Evolutionary conservation across 1,140 invertebrate genomes (phyloP), one percentile per base, ranked within the genome.

Genomic region (Lepidurus packardi): DNA sequence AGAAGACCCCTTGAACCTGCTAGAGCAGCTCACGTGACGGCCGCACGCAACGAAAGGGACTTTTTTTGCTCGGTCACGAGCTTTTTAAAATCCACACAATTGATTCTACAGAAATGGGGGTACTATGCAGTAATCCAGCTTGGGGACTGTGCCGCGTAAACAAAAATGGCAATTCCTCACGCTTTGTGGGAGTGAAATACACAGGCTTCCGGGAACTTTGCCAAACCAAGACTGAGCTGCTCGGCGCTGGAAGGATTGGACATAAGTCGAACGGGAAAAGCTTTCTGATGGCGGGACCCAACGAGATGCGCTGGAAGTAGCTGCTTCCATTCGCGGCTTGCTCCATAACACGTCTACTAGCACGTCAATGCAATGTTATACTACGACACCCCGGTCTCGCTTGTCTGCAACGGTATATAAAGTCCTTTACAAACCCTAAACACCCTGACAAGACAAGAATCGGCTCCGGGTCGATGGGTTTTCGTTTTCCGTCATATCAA

Each of bases 161-260:
- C 53, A 7, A 21, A 13, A 21, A 65, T 16, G 34, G n/a, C 53
- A 65, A 65, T n/a, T 65, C 53, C 13, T 65, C 16, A 5, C 53
- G 16, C 53, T 65, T 65, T 65, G 21, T 65, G 53, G 16, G 53
- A 16, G 53, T 21, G 13, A 8, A 65, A 65, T 65, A 65, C 53
- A 21, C 21, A 21, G 53, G 21, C 16, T 65, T 65, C 21, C 53
- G 16, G 53, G 53, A 21, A 13, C 53, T 65, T 16, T n/a, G 53
- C 53, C 53, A 65, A 65, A 65, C 53, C 53, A 21, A 65, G 53
- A 65, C 53, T 65, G 53, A 65, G 53, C 53, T 65, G 53, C 13
- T 13, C 16, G 53, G 21, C 53, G 53, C 21, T 21, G 53, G 53
- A 21, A 16, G 53, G 16, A 65, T 65, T 65, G 53, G 21, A 65